A percentile compares a stretch with the other conserved stretches of the same genome.
Evolutionary conservation across 2,113 vertebrate species (phyloP).

Genomic region (Ceuthmochares aereus): DNA sequence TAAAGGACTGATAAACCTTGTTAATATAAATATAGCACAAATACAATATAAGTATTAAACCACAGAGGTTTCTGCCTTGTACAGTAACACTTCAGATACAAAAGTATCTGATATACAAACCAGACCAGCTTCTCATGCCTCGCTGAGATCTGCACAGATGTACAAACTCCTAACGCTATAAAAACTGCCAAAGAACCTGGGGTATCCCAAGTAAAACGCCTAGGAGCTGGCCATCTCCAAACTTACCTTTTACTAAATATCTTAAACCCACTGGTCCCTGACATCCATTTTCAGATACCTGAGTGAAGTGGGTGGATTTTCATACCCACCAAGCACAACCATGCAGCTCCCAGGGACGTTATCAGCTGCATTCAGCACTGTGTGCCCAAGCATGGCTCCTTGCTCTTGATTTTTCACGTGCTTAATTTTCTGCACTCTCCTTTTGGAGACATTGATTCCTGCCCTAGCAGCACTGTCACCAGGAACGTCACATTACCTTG

Average conservation of each 20-base stretch:
- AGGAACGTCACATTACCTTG: constrained; percentile 82
- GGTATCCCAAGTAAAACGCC: background rate
- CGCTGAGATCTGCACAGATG: accelerated
- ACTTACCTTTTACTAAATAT: background rate
- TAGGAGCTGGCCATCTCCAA: background rate
- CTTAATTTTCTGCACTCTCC: background rate
- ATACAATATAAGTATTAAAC: background rate
- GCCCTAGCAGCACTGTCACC: background rate
- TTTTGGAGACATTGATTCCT: background rate
- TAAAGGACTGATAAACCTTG: background rate
- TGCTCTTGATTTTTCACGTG: accelerated
- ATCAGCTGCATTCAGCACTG: accelerated
- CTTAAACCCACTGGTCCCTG: background rate
- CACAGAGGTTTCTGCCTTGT: background rate
- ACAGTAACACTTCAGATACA: background rate
- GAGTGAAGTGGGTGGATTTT: accelerated
- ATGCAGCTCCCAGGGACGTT: accelerated
- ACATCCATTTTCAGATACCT: background rate
- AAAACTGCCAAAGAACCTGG: background rate
- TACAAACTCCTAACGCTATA: accelerated
- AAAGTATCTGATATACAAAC: background rate
- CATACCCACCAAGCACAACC: accelerated
- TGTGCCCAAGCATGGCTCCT: accelerated
- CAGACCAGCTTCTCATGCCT: background rate
- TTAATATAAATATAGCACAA: background rate